Conservation (phyloP, 2,113 vertebrate genomes). For the Crotophaga sulcirostris region DNA sequence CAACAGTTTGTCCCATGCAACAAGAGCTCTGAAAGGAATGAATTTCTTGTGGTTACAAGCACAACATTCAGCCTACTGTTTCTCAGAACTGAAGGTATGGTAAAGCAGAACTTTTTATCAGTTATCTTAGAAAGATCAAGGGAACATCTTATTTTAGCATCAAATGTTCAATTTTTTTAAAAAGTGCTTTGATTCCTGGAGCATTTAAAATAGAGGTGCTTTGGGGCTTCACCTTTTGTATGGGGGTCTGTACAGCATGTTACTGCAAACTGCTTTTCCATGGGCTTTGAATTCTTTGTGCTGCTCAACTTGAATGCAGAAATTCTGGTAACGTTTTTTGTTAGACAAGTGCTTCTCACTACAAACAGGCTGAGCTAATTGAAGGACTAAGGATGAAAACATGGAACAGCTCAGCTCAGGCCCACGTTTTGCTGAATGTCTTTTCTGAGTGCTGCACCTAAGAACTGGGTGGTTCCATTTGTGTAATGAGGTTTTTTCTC, state of each 20-base stretch:
- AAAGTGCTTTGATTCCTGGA: neutral
- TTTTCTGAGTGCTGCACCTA: neutral
- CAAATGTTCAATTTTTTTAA: neutral
- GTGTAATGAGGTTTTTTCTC: constrained; percentile 6
- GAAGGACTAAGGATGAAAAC: neutral
- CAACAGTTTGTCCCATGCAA: neutral
- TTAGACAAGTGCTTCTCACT: neutral
- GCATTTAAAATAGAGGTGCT: neutral
- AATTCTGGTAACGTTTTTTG: neutral
- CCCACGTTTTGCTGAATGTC: neutral
- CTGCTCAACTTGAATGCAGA: neutral
- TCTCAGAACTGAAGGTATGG: constrained; percentile 18
- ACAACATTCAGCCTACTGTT: neutral
- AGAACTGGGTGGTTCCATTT: neutral
- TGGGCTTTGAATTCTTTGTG: neutral
- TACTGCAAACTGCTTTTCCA: neutral
- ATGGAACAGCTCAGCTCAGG: neutral
- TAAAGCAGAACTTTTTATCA: neutral
- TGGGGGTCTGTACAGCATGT: neutral
- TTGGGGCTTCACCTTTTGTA: neutral
- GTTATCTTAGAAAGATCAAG: neutral
- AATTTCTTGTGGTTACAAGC: neutral
- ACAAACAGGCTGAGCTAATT: neutral
- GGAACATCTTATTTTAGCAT: neutral
- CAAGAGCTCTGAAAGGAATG: neutral